Base-by-base conservation (phyloP, 2,888 invertebrate genomes). In the Drosophila niveifrons region DNA sequence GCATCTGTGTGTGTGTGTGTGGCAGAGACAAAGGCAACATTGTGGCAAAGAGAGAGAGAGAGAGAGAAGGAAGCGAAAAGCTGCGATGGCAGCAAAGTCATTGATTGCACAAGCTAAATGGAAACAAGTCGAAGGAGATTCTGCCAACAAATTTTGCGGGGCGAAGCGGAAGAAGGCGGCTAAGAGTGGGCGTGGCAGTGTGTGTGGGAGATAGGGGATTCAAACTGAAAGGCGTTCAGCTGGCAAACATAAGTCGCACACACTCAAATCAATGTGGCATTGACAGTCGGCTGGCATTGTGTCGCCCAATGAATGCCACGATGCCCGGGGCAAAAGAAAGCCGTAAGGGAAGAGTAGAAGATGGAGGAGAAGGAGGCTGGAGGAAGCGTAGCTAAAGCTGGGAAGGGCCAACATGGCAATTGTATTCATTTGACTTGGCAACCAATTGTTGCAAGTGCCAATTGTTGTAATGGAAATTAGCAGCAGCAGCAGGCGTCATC, bases 171-270 rank as follows among this genome's bases (percentile, higher is more conserved):
- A n/a, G 2, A 9, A 1, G 10, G 2, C 23, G 23, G 4, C 23
- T 23, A 4, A 23, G 11, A 8, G 2, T 6, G 18, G 13, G 31
- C 8, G 18, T 4, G 28, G n/a, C 23, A 41, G 44, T 10, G 34
- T 10, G 34, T 34, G 34, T 23, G 23, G 23, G 66, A 47, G 53
- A 48, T 43, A 43, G 29, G 63, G 18, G 48, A 48, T 18, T 31
- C 51, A 66, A 64, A 31, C 63, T 65, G 64, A 84, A 87, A 82
- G 82, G 88, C 82, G 88, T 73, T 82, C 82, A 82, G 85, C 82
- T 88, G 85, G 88, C 86, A 88, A 82, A 81, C 85, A 82, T 88
- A 82, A 82, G 85, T 88, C 79, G 79, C 80, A 85, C 80, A 85
- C 79, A 82, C 86, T 82, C 88, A 77, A 88, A 83, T 83, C 83